These are phyloP conservation scores for Onychorhynchus coronatus DNA, from an alignment of 2,113 vertebrate species.

Conservation along the genomic window DNA sequence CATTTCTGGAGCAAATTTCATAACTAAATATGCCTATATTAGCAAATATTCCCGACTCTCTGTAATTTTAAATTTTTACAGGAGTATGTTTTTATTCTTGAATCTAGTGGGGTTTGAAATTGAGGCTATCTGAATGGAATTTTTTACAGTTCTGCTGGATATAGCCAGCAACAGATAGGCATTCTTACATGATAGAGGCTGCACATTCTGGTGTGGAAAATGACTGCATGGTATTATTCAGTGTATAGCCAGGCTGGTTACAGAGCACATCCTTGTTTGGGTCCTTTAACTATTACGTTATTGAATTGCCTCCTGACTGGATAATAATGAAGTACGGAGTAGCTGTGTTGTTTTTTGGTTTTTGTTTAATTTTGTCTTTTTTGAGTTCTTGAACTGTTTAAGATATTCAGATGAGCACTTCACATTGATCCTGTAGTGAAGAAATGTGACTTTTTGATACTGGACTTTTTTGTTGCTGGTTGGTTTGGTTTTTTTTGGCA, in stretches of 20 bases:
- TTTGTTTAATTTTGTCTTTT: neutral
- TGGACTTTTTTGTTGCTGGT: neutral
- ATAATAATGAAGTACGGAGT: neutral
- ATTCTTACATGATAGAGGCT: neutral
- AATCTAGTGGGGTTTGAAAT: neutral
- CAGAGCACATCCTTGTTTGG: neutral
- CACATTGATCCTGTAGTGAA: neutral
- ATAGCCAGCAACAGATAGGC: neutral
- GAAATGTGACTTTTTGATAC: neutral
- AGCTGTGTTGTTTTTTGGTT: neutral
- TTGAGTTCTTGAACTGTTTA: neutral
- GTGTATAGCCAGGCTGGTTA: neutral
- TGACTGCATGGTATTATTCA: neutral
- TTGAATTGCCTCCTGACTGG: neutral
- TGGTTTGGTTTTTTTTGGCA: neutral
- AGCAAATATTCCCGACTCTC: neutral
- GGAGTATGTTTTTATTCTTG: neutral
- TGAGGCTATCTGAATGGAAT: neutral
- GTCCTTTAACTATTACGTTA: neutral
- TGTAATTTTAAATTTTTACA: neutral
- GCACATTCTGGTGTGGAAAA: fast-evolving
- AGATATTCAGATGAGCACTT: neutral
- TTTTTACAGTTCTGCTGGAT: neutral
- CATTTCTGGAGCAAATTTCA: neutral
- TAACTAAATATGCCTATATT: neutral